These are phyloP conservation scores for Chascanopsetta lugubris DNA, from an alignment of 2,113 vertebrate genomes.

Conservation along the genomic window DNA sequence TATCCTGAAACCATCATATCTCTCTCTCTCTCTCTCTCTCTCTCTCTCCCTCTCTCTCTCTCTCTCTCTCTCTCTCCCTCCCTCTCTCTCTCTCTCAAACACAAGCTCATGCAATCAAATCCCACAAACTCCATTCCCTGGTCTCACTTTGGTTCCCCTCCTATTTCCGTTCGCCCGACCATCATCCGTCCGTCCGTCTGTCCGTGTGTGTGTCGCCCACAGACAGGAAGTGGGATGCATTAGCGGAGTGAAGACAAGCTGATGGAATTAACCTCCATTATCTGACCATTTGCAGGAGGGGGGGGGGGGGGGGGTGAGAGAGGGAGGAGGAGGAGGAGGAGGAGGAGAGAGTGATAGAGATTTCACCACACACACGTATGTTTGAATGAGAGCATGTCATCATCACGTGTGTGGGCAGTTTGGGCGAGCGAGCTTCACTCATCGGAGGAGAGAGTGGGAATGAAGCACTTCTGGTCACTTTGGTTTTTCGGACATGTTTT, in stretches of 20 bases:
- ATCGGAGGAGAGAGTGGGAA: no score
- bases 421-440: no score
- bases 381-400: constrained; percentile 22
- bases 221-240: constrained; percentile 70
- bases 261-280: constrained; percentile 69
- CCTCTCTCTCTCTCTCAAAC: constrained; percentile 11
- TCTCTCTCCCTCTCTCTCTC: background rate
- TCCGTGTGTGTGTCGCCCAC: constrained; percentile 46
- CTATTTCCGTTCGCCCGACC: constrained; percentile 12
- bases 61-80: constrained; percentile 3
- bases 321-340: constrained; percentile 18
- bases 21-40: constrained; percentile 6
- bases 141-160: constrained; percentile 19
- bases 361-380: constrained; percentile 34
- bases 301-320: constrained; percentile 27
- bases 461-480: no score
- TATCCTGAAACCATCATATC: constrained; percentile 48
- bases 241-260: constrained; percentile 50
- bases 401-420: constrained; percentile 12
- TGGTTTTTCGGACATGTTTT: no score
- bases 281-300: constrained; percentile 58
- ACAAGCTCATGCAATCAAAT: constrained; percentile 37
- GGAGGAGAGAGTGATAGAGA: constrained; percentile 30
- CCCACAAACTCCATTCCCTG: constrained; percentile 15
- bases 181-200: constrained; percentile 6